Evolutionary conservation across 2,888 invertebrate species (phyloP).

Genomic region (Frankliniella intonsa): DNA sequence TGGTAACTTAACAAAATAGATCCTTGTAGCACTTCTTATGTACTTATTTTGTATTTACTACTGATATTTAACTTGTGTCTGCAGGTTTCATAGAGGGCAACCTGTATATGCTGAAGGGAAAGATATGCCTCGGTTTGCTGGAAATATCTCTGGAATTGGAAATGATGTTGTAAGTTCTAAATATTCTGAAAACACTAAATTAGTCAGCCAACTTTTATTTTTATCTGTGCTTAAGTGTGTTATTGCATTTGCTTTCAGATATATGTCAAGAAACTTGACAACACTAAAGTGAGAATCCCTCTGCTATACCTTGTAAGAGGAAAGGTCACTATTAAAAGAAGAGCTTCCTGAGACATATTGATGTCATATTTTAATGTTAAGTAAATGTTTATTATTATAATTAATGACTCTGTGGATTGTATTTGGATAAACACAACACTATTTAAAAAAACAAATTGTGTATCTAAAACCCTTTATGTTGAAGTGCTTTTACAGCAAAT

Average conservation of each 20-base stretch:
- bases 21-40: constrained; percentile 31
- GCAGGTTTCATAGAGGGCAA: constrained; percentile 84
- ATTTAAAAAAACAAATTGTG: too few relatives aligned
- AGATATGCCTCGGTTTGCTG: constrained; percentile 78
- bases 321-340: constrained; percentile 79
- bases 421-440: too few relatives aligned
- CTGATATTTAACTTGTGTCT: constrained; percentile 34
- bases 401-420: background rate
- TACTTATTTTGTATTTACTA: constrained; percentile 31
- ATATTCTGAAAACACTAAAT: constrained; percentile 6
- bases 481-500: too few relatives aligned
- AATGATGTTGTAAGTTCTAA: constrained; percentile 69
- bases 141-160: constrained; percentile 85
- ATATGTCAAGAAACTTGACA: constrained; percentile 82
- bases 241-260: constrained; percentile 58
- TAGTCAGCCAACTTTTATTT: background rate
- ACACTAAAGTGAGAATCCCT: constrained; percentile 76
- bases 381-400: background rate
- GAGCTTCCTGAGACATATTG: constrained; percentile 60
- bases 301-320: constrained; percentile 80
- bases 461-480: too few relatives aligned
- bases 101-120: constrained; percentile 86
- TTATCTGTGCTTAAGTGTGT: constrained; percentile 21
- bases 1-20: constrained; percentile 55
- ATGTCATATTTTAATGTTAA: background rate